These are phyloP conservation scores for Ciona savignyi DNA, from an alignment of 23 tunicate species.

Conservation along the genomic window DNA sequence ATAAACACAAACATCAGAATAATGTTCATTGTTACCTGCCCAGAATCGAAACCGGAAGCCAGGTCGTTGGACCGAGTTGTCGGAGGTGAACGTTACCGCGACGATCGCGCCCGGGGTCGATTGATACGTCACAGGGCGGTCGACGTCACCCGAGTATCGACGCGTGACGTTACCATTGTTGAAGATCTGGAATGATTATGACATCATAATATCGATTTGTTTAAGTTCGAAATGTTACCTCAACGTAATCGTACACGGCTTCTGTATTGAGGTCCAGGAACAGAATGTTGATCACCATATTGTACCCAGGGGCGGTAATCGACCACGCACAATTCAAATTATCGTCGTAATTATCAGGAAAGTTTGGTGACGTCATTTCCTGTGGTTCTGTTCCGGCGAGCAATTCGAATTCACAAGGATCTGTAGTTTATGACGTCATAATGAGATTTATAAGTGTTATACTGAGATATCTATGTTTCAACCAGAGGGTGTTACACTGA, in stretches of 20 bases:
- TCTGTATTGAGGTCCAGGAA: background rate
- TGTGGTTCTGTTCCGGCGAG: background rate
- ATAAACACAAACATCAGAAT: too few relatives aligned
- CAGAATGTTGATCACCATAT: background rate
- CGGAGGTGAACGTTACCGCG: background rate
- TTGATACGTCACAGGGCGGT: background rate
- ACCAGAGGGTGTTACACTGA: background rate
- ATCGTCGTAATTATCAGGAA: background rate
- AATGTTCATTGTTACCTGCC: too few relatives aligned
- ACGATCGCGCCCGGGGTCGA: background rate
- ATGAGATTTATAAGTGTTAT: too few relatives aligned
- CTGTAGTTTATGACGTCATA: background rate
- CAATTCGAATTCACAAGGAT: background rate
- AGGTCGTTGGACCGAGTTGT: background rate
- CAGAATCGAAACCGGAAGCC: background rate
- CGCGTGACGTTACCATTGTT: background rate
- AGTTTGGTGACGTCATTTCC: slow-evolving; percentile 10
- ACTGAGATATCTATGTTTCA: background rate
- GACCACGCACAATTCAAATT: slow-evolving; percentile 1
- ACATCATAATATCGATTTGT: too few relatives aligned
- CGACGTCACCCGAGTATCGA: background rate
- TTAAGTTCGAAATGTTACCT: too few relatives aligned
- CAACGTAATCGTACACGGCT: background rate
- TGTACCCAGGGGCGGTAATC: background rate
- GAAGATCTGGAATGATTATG: background rate